A percentile compares a stretch with the other conserved stretches of the same genome.
Evolutionary conservation across 2,113 vertebrate species (phyloP).

Genomic region (Lagenorhynchus albirostris): DNA sequence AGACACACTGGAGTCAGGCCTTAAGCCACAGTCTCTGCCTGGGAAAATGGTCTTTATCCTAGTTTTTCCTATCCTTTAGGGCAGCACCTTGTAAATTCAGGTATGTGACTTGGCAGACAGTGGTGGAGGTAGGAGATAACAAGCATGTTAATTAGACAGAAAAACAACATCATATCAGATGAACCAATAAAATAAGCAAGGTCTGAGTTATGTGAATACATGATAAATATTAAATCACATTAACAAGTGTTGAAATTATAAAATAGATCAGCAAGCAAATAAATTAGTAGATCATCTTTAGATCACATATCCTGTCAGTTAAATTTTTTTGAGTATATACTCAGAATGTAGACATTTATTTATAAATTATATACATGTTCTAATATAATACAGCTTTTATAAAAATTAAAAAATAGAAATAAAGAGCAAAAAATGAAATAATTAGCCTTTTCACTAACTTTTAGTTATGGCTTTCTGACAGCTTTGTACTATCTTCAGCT

Average conservation of each 20-base stretch:
- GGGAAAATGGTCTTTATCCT: not conserved
- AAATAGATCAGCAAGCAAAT: conserved; percentile 17
- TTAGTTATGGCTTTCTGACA: not conserved
- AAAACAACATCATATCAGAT: conserved; percentile 26
- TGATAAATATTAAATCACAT: not conserved
- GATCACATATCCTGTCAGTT: not conserved
- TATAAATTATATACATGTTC: not conserved
- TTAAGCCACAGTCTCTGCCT: not conserved
- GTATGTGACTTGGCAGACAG: not conserved
- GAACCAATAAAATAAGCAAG: conserved; percentile 1
- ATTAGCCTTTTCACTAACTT: not conserved
- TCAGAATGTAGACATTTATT: not conserved
- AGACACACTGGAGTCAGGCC: not conserved
- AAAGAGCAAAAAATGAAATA: not conserved
- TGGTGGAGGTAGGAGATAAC: not conserved
- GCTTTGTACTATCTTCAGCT: not conserved
- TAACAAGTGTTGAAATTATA: conserved; percentile 1
- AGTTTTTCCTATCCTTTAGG: not conserved
- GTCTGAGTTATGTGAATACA: not conserved
- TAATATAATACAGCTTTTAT: not conserved
- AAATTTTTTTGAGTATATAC: not conserved
- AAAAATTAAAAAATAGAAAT: conserved; percentile 1
- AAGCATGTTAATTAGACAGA: not conserved
- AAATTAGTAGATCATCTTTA: not conserved
- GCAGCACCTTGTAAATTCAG: not conserved